These are phyloP conservation scores for Osmerus eperlanus DNA, from an alignment of 2,113 vertebrate genomes.

Conservation along the genomic window DNA sequence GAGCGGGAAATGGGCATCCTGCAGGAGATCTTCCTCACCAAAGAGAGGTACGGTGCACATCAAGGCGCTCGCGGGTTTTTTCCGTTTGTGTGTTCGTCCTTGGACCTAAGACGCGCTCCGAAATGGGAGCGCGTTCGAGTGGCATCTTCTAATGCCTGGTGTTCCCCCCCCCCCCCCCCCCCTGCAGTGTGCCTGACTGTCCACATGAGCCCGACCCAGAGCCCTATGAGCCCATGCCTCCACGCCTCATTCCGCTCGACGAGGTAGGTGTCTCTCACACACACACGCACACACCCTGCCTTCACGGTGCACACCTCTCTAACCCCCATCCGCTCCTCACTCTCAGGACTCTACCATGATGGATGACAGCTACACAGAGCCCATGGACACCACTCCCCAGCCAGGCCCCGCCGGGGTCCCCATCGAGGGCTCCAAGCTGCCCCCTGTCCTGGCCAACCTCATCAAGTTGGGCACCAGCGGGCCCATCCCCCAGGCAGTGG, in stretches of 20 bases:
- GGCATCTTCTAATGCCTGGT: neutral
- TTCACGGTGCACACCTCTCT: neutral
- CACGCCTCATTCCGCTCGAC: slow-evolving; percentile 87
- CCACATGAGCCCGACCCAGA: slow-evolving; percentile 91
- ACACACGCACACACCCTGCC: neutral
- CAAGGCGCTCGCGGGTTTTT: too few relatives aligned
- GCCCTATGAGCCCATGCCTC: slow-evolving; percentile 84
- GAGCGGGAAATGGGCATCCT: slow-evolving; percentile 92
- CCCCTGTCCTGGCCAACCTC: slow-evolving; percentile 88
- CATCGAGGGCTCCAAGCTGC: slow-evolving; percentile 78
- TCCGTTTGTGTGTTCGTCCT: too few relatives aligned
- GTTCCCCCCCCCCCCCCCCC: neutral
- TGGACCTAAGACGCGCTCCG: too few relatives aligned
- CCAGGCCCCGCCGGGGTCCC: slow-evolving; percentile 57
- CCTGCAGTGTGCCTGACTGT: slow-evolving; percentile 70
- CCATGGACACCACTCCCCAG: slow-evolving; percentile 65
- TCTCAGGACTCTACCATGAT: slow-evolving; percentile 78
- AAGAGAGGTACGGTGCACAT: slow-evolving; percentile 80
- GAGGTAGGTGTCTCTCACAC: slow-evolving; percentile 68
- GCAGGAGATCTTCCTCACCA: slow-evolving; percentile 93
- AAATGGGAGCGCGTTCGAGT: neutral
- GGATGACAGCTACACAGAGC: slow-evolving; percentile 79
- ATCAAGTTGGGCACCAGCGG: slow-evolving; percentile 71
- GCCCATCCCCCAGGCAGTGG: slow-evolving; percentile 72
- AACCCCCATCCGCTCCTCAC: neutral